Conservation (phyloP, 2,888 invertebrate species). For the Apamea crenata region DNA sequence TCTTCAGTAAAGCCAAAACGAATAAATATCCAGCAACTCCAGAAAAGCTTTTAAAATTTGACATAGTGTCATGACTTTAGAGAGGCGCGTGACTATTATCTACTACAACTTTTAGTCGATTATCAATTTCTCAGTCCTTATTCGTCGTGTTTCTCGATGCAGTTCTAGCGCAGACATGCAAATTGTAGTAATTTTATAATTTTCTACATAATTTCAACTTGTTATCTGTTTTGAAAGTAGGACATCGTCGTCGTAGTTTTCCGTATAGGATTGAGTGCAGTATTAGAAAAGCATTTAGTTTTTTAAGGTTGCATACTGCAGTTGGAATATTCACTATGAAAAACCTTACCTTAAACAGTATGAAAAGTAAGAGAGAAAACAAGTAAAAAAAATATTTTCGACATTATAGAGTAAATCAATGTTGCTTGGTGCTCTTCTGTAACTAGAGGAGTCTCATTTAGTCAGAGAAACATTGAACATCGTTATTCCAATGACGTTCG, state of each 20-base stretch:
- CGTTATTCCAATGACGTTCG: not conserved
- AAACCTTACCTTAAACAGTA: not conserved
- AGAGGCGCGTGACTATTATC: no score
- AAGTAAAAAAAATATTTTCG: not conserved
- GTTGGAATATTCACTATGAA: not conserved
- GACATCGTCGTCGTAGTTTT: slow-evolving; percentile 25
- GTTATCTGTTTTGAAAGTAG: slow-evolving; percentile 52
- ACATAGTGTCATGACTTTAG: not conserved
- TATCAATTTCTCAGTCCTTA: slow-evolving; percentile 22
- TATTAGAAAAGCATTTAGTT: not conserved
- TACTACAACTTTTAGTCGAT: slow-evolving; percentile 3
- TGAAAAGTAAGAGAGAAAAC: not conserved
- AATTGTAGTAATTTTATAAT: slow-evolving; percentile 47
- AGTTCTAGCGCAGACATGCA: slow-evolving; percentile 31
- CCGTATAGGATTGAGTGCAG: slow-evolving; percentile 13
- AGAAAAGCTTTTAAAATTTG: not conserved
- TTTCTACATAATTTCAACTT: slow-evolving; percentile 37
- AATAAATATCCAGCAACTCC: no score
- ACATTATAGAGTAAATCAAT: not conserved
- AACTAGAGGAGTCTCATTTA: not conserved
- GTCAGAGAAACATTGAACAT: not conserved
- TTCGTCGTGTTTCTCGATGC: slow-evolving; percentile 8
- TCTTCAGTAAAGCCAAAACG: not conserved
- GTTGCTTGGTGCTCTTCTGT: not conserved
- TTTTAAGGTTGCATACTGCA: not conserved